A percentile compares a stretch with the other conserved stretches of the same genome.
Evolutionary conservation across 2,888 invertebrate genomes (phyloP).

Genomic region (Lacanobia oleracea): DNA sequence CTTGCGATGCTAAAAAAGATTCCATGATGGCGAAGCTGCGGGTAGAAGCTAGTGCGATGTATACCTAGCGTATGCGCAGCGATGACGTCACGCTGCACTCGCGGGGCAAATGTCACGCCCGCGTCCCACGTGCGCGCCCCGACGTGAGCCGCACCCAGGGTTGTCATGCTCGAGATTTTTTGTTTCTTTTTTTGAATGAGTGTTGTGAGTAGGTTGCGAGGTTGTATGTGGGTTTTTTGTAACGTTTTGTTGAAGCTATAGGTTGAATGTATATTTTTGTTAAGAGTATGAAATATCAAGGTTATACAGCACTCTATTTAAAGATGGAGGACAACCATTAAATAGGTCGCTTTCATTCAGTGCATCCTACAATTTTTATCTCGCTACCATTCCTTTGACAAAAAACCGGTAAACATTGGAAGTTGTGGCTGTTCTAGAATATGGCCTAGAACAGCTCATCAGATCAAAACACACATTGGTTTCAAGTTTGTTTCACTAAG

Average conservation of each 20-base stretch:
- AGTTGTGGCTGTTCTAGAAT: too few species aligned
- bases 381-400: too few species aligned
- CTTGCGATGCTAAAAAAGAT: too few species aligned
- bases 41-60: not conserved
- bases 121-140: conserved; percentile 81
- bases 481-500: too few species aligned
- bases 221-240: conserved; percentile 31
- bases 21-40: not conserved
- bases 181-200: conserved; percentile 18
- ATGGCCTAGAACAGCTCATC: too few species aligned
- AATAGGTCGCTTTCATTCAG: too few species aligned
- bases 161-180: conserved; percentile 55
- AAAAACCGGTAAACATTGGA: too few species aligned
- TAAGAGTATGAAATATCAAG: not conserved
- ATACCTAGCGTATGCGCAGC: conserved; percentile 69
- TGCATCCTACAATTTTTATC: too few species aligned
- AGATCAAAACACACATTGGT: too few species aligned
- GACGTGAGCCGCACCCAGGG: conserved; percentile 69
- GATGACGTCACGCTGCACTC: conserved; percentile 82
- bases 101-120: conserved; percentile 85
- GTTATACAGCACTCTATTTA: not conserved
- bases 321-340: too few species aligned
- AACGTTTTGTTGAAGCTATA: conserved; percentile 3
- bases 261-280: not conserved
- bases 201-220: conserved; percentile 31